phyloP scores from a whole-genome alignment of 2,888 invertebrate genomes.

The Eretmocerus hayati region DNA sequence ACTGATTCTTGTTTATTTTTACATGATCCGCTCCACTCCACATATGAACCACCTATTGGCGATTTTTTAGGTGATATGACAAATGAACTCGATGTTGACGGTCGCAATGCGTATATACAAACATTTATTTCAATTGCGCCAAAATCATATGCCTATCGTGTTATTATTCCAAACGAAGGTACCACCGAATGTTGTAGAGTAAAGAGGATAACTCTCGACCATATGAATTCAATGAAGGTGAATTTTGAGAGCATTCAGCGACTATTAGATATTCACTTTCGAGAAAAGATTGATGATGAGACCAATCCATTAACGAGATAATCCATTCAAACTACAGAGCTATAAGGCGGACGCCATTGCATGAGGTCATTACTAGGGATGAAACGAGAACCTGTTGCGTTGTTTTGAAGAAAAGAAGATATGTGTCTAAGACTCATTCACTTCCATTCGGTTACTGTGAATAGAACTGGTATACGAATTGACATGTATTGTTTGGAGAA shows the following conservation, averaged over 20 bases:
- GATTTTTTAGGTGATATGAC: not conserved
- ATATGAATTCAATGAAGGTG: not conserved
- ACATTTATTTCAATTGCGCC: not conserved
- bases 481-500: too few species aligned
- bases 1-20: not conserved
- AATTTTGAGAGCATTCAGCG: too few species aligned
- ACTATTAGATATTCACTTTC: not conserved
- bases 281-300: not conserved
- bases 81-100: not conserved
- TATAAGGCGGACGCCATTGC: not conserved
- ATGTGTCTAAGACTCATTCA: not conserved
- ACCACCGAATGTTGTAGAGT: too few species aligned
- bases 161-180: too few species aligned
- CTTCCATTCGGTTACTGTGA: not conserved
- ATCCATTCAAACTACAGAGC: not conserved
- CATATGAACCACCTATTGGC: not conserved
- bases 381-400: not conserved
- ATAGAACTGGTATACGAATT: not conserved
- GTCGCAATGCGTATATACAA: not conserved
- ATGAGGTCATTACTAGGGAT: not conserved
- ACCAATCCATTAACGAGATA: too few species aligned
- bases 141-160: not conserved
- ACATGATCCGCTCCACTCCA: too few species aligned
- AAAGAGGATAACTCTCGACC: not conserved
- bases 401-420: not conserved